Percentiles rank a stretch among this genome's conserved stretches.
Conservation (phyloP, 2,113 vertebrate genomes). For the Alethe diademata region DNA sequence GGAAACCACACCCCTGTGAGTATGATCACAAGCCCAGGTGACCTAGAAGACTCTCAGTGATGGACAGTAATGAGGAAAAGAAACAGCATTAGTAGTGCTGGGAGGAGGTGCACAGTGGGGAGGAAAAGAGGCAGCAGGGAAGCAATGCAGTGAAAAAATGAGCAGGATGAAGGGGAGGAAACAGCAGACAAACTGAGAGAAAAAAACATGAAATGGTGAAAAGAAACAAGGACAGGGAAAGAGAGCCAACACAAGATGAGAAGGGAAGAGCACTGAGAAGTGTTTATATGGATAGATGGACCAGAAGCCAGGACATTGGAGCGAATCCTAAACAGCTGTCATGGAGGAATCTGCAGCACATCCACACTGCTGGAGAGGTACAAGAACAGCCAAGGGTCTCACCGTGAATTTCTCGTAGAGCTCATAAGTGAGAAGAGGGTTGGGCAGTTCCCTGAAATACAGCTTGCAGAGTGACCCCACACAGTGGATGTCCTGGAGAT, state of each 20-base stretch:
- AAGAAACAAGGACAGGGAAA: constrained; percentile 6
- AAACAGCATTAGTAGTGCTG: not conserved
- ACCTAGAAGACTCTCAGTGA: not conserved
- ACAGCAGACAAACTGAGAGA: not conserved
- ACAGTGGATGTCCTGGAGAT: constrained; percentile 99
- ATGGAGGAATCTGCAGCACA: not conserved
- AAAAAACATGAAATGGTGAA: not conserved
- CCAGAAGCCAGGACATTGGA: not conserved
- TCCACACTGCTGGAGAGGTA: not conserved
- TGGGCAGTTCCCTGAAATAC: constrained; percentile 96
- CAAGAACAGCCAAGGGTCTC: constrained; percentile 62
- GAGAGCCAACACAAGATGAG: not conserved
- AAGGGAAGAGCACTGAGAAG: not conserved
- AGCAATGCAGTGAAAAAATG: not conserved
- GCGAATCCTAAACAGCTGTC: not conserved
- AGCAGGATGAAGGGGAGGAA: not conserved
- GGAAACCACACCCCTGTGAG: not conserved
- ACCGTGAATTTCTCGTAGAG: constrained; percentile 98
- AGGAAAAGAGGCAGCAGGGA: not conserved
- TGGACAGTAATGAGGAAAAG: constrained; percentile 15
- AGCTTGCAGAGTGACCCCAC: constrained; percentile 98
- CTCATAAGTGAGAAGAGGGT: constrained; percentile 96
- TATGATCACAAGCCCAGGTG: not conserved
- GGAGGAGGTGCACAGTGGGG: not conserved
- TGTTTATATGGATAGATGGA: not conserved